A percentile compares a stretch with the other conserved stretches of the same genome.
These are phyloP conservation scores for Calephelis nemesis DNA, from an alignment of 1,140 invertebrate genomes.

Conservation along the genomic window DNA sequence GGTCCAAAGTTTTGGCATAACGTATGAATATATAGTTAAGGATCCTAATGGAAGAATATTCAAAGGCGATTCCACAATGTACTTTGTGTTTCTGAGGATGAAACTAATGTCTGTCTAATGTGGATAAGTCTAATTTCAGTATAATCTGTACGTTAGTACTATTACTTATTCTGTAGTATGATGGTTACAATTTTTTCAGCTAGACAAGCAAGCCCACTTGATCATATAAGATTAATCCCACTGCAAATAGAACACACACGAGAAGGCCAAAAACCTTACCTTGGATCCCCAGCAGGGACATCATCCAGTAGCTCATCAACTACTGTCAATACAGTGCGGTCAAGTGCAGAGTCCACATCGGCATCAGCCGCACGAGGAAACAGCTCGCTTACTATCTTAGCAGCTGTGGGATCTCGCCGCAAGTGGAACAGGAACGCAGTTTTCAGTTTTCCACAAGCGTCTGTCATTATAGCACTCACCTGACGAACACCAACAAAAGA, in stretches of 20 bases:
- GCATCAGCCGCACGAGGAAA: constrained; percentile 80
- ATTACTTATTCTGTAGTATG: no score
- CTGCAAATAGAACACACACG: not conserved
- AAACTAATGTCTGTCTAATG: no score
- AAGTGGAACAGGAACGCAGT: constrained; percentile 88
- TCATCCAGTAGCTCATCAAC: constrained; percentile 92
- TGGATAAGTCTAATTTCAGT: no score
- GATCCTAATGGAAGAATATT: no score
- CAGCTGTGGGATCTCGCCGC: constrained; percentile 77
- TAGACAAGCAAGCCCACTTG: no score
- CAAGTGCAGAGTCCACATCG: constrained; percentile 80
- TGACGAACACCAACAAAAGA: constrained; percentile 9
- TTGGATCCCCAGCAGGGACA: constrained; percentile 91
- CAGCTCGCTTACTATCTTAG: constrained; percentile 84
- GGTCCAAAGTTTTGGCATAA: no score
- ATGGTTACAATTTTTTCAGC: no score
- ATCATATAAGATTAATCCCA: no score
- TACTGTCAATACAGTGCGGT: constrained; percentile 85
- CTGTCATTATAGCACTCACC: constrained; percentile 47
- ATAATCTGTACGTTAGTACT: no score
- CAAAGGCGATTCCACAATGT: no score
- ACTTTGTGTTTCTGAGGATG: no score
- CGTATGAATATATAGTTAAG: no score
- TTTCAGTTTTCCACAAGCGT: constrained; percentile 82
- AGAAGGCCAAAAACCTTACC: constrained; percentile 76